Conservation (phyloP, 2,888 invertebrate species). For the Drosophila eohydei region DNA sequence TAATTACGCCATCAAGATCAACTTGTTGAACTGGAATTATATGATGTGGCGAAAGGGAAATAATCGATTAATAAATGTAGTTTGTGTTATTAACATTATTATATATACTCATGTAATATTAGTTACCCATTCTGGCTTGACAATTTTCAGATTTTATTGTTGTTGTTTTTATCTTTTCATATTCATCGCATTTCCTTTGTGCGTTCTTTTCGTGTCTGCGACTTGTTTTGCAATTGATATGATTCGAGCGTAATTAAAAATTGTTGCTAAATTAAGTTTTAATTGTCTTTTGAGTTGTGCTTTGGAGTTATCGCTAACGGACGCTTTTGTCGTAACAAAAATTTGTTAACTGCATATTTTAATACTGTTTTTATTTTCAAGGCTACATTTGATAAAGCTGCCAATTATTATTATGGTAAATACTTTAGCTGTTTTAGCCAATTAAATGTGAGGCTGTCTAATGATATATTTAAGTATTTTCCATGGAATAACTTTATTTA, state of each 20-base stretch:
- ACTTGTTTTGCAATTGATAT: slow-evolving; percentile 39
- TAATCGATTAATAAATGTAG: not conserved
- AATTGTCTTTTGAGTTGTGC: slow-evolving; percentile 37
- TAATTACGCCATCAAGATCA: not conserved
- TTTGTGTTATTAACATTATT: not conserved
- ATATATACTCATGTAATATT: slow-evolving; percentile 4
- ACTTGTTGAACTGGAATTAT: not conserved
- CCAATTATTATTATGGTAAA: slow-evolving; percentile 27
- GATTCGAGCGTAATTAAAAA: slow-evolving; percentile 59
- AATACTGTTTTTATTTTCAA: slow-evolving; percentile 35
- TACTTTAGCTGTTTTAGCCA: not conserved
- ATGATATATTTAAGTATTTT: not conserved
- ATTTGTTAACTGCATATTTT: slow-evolving; percentile 21
- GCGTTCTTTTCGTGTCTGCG: slow-evolving; percentile 42
- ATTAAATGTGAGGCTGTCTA: slow-evolving; percentile 9
- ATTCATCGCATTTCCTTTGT: slow-evolving; percentile 33
- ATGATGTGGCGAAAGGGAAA: not conserved
- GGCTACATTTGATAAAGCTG: slow-evolving; percentile 29
- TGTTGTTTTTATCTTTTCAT: not conserved
- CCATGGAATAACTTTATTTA: not conserved
- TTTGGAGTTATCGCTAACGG: slow-evolving; percentile 31
- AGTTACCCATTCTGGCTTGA: not conserved
- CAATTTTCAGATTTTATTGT: slow-evolving; percentile 16
- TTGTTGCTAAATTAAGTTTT: slow-evolving; percentile 42
- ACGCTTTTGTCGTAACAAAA: slow-evolving; percentile 16